Conservation (phyloP, 2,797 vertebrate genomes). For the Hemibagrus guttatus region DNA sequence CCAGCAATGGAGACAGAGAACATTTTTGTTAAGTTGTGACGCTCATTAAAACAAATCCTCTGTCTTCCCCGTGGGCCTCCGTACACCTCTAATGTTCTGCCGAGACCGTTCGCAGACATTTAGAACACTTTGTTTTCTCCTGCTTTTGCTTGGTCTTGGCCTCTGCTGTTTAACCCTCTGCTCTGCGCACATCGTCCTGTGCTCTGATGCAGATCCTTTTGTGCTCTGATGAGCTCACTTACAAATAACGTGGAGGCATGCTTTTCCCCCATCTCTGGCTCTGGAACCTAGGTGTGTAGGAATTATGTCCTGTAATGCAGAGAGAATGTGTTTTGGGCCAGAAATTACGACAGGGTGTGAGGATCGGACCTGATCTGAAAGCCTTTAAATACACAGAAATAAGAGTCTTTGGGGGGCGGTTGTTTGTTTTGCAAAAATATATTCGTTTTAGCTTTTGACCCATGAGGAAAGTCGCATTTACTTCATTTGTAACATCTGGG, state of each 20-base stretch:
- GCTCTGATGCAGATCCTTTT: slow-evolving; percentile 44
- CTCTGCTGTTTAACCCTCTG: slow-evolving; percentile 53
- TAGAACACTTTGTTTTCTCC: slow-evolving; percentile 55
- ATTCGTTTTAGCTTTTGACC: background rate
- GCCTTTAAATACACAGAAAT: slow-evolving; percentile 1
- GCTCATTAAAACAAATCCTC: slow-evolving; percentile 63
- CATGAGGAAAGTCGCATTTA: background rate
- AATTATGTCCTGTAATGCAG: slow-evolving; percentile 28
- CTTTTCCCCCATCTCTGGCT: slow-evolving; percentile 7
- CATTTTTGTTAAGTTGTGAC: slow-evolving; percentile 65
- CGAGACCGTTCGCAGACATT: slow-evolving; percentile 54
- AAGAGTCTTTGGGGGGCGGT: background rate
- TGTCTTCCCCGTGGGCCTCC: slow-evolving; percentile 49
- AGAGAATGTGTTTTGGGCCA: slow-evolving; percentile 24
- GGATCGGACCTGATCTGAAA: background rate
- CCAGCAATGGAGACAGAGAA: slow-evolving; percentile 63
- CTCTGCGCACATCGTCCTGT: slow-evolving; percentile 31
- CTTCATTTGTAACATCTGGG: background rate
- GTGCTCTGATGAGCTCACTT: slow-evolving; percentile 53
- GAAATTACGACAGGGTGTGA: background rate
- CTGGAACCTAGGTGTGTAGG: slow-evolving; percentile 37
- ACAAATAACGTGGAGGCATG: slow-evolving; percentile 47
- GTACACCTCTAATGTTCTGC: slow-evolving; percentile 51
- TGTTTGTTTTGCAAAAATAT: background rate
- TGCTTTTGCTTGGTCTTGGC: slow-evolving; percentile 49